These are phyloP conservation scores for Hydrotaea cyrtoneurina DNA, from an alignment of 2,888 invertebrate genomes.

Conservation along the genomic window DNA sequence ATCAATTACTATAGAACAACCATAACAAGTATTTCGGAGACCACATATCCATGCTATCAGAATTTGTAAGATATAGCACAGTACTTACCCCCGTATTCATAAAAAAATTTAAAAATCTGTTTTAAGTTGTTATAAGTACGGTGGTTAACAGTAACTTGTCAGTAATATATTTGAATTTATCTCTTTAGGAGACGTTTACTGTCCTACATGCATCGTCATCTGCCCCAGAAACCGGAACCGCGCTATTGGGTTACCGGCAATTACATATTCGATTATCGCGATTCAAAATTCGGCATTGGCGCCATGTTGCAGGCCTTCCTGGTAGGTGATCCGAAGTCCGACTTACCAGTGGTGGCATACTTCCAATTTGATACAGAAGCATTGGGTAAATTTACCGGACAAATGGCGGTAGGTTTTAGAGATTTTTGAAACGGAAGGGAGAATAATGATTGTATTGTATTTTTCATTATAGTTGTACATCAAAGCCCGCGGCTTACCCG, in stretches of 20 bases:
- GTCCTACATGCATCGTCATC: conserved; percentile 85
- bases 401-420: conserved; percentile 81
- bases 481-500: conserved; percentile 81
- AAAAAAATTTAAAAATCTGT: too few species aligned
- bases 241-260: conserved; percentile 87
- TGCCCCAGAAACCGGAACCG: conserved; percentile 82
- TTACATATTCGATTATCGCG: conserved; percentile 87
- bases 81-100: not conserved
- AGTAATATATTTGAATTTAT: not conserved
- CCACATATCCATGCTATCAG: conserved; percentile 86
- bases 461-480: conserved; percentile 83
- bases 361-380: conserved; percentile 83
- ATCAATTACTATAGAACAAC: conserved; percentile 88
- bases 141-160: not conserved
- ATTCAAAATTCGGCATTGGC: conserved; percentile 84
- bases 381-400: conserved; percentile 83
- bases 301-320: conserved; percentile 84
- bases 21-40: conserved; percentile 85
- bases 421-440: not conserved
- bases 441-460: not conserved
- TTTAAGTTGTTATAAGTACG: too few species aligned
- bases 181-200: conserved; percentile 83
- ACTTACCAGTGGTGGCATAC: conserved; percentile 85
- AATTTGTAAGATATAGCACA: conserved; percentile 83
- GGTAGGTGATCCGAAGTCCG: conserved; percentile 85